Evolutionary conservation across 2,113 vertebrate species (phyloP).

Genomic region (Hippolais icterina): DNA sequence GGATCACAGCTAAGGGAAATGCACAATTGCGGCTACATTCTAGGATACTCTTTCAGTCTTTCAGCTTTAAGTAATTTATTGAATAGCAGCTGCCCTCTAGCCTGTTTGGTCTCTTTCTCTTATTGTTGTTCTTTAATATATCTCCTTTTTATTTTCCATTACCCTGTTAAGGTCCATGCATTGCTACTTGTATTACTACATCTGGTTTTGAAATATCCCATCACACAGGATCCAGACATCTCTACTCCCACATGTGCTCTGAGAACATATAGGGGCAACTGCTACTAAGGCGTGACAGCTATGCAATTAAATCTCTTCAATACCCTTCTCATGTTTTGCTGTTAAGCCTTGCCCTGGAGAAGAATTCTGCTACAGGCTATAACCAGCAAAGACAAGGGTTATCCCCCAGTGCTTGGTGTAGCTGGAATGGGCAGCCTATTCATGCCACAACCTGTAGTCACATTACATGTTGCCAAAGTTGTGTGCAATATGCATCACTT

Average conservation of each 20-base stretch:
- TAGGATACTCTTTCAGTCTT: background rate
- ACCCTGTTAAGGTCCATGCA: background rate
- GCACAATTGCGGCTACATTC: background rate
- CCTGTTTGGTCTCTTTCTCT: background rate
- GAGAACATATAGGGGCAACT: background rate
- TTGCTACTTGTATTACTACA: background rate
- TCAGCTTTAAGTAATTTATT: background rate
- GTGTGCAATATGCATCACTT: background rate
- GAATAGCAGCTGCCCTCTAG: background rate
- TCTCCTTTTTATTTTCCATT: background rate
- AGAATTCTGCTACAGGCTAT: background rate
- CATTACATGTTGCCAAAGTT: background rate
- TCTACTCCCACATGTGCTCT: background rate
- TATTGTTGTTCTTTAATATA: background rate
- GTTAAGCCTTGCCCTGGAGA: background rate
- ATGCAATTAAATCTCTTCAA: slow-evolving; percentile 8
- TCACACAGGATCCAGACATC: background rate
- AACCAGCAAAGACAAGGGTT: background rate
- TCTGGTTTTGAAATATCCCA: background rate
- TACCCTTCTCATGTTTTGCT: slow-evolving; percentile 11
- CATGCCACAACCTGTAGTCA: background rate
- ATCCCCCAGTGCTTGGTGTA: background rate
- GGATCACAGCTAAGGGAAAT: background rate
- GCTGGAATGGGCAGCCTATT: background rate
- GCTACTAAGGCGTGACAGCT: background rate